Percentiles rank a stretch among this genome's conserved stretches.
These are phyloP conservation scores for Montipora foliosa DNA, from an alignment of 64 coral and sea anemone species.

Conservation along the genomic window DNA sequence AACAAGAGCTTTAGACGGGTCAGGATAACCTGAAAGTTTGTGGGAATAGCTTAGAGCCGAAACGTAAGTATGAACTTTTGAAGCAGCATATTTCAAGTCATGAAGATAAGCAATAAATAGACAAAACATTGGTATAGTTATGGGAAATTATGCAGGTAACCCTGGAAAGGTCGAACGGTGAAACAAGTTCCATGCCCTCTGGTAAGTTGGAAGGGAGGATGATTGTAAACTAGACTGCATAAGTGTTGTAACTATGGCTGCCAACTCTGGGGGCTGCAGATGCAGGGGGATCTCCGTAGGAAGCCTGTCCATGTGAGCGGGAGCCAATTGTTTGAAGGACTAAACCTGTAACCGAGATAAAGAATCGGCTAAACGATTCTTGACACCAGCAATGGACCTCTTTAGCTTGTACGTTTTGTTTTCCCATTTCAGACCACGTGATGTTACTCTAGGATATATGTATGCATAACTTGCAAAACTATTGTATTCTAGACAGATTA, in stretches of 20 bases:
- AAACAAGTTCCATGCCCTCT: conserved; percentile 21
- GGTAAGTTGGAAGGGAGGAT: conserved; percentile 26
- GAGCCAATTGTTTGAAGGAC: conserved; percentile 51
- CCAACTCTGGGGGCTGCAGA: conserved; percentile 17
- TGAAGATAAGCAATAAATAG: conserved; percentile 56
- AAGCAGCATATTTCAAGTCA: conserved; percentile 54
- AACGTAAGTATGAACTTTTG: conserved; percentile 50
- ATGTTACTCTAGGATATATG: too few species aligned
- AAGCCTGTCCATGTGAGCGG: conserved; percentile 24
- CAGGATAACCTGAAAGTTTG: conserved; percentile 46
- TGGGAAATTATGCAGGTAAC: not conserved
- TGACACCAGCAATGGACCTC: not conserved
- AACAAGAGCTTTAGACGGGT: conserved; percentile 59
- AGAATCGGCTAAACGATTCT: conserved; percentile 25
- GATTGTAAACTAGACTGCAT: conserved; percentile 20
- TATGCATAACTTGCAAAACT: too few species aligned
- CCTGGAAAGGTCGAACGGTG: not conserved
- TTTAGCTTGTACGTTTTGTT: too few species aligned
- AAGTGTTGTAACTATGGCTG: not conserved
- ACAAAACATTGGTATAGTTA: conserved; percentile 1
- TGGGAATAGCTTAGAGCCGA: conserved; percentile 63
- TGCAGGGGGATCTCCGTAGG: conserved; percentile 41
- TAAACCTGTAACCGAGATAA: conserved; percentile 39
- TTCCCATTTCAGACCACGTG: too few species aligned
- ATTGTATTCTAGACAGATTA: conserved; percentile 17